Percentiles rank a stretch among this genome's conserved stretches.
Evolutionary conservation across 2,797 vertebrate genomes (phyloP).

Genomic region (Spizella passerina): DNA sequence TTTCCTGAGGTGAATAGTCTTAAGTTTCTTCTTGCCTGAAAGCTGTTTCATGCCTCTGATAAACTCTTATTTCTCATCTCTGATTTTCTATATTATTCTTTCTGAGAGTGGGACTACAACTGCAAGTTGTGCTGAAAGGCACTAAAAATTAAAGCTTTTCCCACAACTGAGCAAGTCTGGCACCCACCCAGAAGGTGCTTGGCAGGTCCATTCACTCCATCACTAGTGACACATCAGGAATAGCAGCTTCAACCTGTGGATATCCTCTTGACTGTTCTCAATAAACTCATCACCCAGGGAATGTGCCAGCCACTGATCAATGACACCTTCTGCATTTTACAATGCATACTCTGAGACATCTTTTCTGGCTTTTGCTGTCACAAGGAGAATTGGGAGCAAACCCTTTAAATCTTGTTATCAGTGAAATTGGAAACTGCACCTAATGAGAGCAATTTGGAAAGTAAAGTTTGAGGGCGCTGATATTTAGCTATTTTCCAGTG

Average conservation of each 20-base stretch:
- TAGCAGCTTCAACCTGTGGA: neutral
- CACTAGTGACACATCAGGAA: neutral
- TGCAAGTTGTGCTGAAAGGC: neutral
- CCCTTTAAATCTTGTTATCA: neutral
- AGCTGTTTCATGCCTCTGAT: neutral
- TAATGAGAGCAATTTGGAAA: neutral
- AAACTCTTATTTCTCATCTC: neutral
- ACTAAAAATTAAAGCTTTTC: neutral
- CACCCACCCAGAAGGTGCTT: neutral
- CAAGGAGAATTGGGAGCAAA: fast-evolving
- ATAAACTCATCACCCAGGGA: neutral
- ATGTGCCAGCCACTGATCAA: neutral
- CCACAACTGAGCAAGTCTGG: neutral
- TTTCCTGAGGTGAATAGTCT: neutral
- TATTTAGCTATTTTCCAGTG: neutral
- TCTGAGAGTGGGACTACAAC: neutral
- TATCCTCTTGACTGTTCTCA: neutral
- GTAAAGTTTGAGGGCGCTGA: neutral
- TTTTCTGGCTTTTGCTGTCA: neutral
- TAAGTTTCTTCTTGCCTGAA: neutral
- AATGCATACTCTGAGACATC: neutral
- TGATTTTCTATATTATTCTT: neutral
- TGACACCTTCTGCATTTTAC: neutral
- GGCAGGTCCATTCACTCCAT: neutral
- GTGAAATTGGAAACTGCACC: neutral